A percentile compares a stretch with the other conserved stretches of the same genome.
These are phyloP conservation scores for Phalloptychus januarius DNA, from an alignment of 2,797 vertebrate genomes.

Conservation along the genomic window DNA sequence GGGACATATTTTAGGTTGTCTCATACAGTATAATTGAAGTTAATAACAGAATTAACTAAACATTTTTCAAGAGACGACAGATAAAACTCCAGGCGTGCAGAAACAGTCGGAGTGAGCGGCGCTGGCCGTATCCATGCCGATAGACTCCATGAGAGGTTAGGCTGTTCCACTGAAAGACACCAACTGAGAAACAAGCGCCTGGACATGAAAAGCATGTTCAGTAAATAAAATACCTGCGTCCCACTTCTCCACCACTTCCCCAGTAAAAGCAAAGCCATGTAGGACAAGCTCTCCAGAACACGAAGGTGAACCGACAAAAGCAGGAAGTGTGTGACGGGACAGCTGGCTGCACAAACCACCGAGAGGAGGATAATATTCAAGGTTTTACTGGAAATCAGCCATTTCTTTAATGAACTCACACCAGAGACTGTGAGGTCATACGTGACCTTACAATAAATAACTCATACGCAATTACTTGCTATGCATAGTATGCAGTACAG, in stretches of 20 bases:
- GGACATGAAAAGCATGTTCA: neutral
- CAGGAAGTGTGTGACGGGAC: neutral
- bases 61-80: neutral
- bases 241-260: neutral
- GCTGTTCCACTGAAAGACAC: neutral
- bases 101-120: neutral
- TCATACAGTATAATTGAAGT: neutral
- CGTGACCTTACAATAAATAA: neutral
- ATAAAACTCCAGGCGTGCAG: neutral
- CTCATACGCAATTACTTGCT: neutral
- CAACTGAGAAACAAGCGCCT: neutral
- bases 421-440: neutral
- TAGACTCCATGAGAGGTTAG: neutral
- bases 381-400: neutral
- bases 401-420: too few relatives aligned
- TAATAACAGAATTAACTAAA: neutral
- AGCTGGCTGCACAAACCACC: neutral
- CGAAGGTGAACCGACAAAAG: neutral
- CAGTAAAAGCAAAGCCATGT: conserved; percentile 25
- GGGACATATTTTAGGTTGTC: neutral
- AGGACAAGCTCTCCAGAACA: neutral
- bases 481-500: neutral
- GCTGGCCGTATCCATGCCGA: neutral
- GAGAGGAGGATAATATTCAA: neutral
- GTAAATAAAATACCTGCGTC: conserved; percentile 11